These are phyloP conservation scores for Boloria euphrosyne DNA, from an alignment of 2,888 invertebrate species.

Conservation along the genomic window DNA sequence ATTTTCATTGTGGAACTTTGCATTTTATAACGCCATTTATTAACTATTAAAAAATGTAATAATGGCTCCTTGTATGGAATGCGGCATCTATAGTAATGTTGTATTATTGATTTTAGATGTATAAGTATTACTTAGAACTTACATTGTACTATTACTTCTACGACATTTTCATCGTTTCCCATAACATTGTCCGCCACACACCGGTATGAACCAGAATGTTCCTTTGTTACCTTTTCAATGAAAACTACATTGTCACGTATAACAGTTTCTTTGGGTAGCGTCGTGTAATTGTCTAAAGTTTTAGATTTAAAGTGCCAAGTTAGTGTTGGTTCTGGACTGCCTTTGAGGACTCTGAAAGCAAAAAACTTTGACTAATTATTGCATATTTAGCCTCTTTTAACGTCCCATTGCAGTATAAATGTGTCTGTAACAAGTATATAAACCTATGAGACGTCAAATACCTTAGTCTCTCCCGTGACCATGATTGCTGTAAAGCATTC, in stretches of 20 bases:
- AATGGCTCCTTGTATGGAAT: too few species aligned
- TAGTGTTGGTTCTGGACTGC: conserved; percentile 61
- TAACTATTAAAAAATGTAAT: too few species aligned
- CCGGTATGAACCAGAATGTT: conserved; percentile 60
- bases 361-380: background rate
- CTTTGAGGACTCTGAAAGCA: conserved; percentile 55
- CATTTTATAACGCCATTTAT: too few species aligned
- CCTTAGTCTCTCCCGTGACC: too few species aligned
- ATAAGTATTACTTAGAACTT: conserved; percentile 41
- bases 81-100: too few species aligned
- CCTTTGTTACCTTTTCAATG: conserved; percentile 52
- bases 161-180: conserved; percentile 58
- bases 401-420: too few species aligned
- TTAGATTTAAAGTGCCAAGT: conserved; percentile 55
- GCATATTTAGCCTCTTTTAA: too few species aligned
- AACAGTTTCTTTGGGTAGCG: conserved; percentile 42
- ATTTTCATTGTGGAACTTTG: too few species aligned
- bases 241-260: conserved; percentile 40
- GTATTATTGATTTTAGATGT: too few species aligned
- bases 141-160: conserved; percentile 64
- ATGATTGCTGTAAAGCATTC: too few species aligned
- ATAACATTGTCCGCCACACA: conserved; percentile 64
- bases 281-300: conserved; percentile 41
- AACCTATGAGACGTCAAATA: too few species aligned
- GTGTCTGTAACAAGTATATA: too few species aligned